Evolutionary conservation across 2,797 vertebrate genomes (phyloP).

Genomic region (Acanthopagrus latus): DNA sequence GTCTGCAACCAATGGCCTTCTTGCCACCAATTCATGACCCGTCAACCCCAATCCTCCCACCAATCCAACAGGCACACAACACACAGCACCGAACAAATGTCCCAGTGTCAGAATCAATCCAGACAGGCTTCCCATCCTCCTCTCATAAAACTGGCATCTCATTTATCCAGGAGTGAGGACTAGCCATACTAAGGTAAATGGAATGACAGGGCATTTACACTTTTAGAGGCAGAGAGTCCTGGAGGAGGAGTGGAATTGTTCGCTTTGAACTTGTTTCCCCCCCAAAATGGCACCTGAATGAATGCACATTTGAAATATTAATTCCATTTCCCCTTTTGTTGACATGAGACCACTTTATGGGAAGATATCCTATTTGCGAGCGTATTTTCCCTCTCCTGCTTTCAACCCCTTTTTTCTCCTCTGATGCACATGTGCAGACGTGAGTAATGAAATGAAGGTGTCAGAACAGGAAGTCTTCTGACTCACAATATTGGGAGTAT

Average conservation of each 20-base stretch:
- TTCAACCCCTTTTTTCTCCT: constrained; percentile 11
- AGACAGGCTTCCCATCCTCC: constrained; percentile 79
- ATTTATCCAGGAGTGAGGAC: constrained; percentile 77
- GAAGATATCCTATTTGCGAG: constrained; percentile 49
- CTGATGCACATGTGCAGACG: constrained; percentile 35
- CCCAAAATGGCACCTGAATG: constrained; percentile 42
- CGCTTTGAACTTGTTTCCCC: constrained; percentile 39
- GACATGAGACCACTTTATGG: constrained; percentile 49
- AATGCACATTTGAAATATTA: constrained; percentile 62
- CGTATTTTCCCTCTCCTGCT: constrained; percentile 5
- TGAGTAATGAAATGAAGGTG: constrained; percentile 68
- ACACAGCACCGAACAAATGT: constrained; percentile 82
- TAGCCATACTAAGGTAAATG: constrained; percentile 61
- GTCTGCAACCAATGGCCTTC: constrained; percentile 83
- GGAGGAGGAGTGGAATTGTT: constrained; percentile 54
- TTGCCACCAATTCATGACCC: constrained; percentile 89
- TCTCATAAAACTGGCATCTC: constrained; percentile 83
- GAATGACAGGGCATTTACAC: constrained; percentile 74
- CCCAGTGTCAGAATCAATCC: constrained; percentile 83
- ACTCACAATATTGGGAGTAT: constrained; percentile 67
- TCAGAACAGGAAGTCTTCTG: constrained; percentile 67
- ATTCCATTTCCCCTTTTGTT: constrained; percentile 64
- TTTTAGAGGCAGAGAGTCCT: constrained; percentile 51
- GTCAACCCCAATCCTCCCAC: constrained; percentile 87
- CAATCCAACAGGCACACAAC: constrained; percentile 87